phyloP scores from a whole-genome alignment of 2,888 invertebrate genomes.

The Watsonalla cultraria region DNA sequence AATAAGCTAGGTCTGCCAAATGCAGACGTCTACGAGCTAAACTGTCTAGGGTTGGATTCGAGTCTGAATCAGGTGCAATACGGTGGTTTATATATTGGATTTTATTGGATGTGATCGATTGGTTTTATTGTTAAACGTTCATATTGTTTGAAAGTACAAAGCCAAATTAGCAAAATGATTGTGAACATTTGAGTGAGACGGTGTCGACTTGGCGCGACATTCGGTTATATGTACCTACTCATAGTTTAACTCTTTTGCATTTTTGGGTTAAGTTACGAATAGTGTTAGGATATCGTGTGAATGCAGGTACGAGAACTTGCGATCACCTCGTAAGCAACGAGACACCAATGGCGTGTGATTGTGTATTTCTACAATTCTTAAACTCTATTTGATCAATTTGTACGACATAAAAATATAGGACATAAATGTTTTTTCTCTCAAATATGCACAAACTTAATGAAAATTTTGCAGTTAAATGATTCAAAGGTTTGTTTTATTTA shows the following conservation, averaged over 20 bases:
- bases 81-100: constrained; percentile 40
- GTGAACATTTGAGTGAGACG: constrained; percentile 19
- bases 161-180: constrained; percentile 31
- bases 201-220: constrained; percentile 20
- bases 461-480: constrained; percentile 67
- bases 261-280: constrained; percentile 50
- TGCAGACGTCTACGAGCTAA: constrained; percentile 38
- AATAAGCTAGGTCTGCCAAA: constrained; percentile 47
- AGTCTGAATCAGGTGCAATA: constrained; percentile 61
- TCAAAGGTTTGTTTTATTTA: constrained; percentile 75
- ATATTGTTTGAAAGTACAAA: constrained; percentile 43
- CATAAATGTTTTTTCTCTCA: constrained; percentile 63
- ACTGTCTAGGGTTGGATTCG: constrained; percentile 44
- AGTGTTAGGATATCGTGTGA: constrained; percentile 37
- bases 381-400: constrained; percentile 56
- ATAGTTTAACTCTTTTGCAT: constrained; percentile 53
- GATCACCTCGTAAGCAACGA: constrained; percentile 38
- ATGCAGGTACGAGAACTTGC: constrained; percentile 41
- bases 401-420: constrained; percentile 58
- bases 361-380: constrained; percentile 50
- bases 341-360: constrained; percentile 62
- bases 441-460: constrained; percentile 76
- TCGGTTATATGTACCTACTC: constrained; percentile 37
- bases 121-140: constrained; percentile 26
- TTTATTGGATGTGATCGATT: constrained; percentile 23